phyloP scores from a whole-genome alignment of 2,113 vertebrate species.

The Corynorhinus townsendii region DNA sequence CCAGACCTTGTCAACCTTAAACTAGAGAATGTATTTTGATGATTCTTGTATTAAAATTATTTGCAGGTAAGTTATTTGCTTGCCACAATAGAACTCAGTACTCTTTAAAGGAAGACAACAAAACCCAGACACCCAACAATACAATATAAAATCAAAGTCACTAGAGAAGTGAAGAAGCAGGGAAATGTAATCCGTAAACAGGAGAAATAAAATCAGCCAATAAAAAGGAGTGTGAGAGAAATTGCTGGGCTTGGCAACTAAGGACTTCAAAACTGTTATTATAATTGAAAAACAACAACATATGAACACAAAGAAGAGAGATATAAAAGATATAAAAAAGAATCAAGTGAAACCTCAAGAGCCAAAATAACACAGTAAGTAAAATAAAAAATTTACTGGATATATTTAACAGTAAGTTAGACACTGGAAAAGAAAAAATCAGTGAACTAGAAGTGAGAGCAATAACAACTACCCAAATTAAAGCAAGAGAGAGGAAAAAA shows the following conservation, averaged over 20 bases:
- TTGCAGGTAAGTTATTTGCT: neutral
- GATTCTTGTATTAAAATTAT: neutral
- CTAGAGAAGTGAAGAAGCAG: neutral
- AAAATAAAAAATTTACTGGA: neutral
- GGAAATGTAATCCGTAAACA: neutral
- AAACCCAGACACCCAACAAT: neutral
- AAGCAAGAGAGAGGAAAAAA: neutral
- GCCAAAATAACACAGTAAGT: neutral
- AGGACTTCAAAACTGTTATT: neutral
- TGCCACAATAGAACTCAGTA: neutral
- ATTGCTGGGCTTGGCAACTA: neutral
- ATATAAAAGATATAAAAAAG: neutral
- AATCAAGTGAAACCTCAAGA: neutral
- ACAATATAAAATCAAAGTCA: neutral
- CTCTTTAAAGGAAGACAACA: neutral
- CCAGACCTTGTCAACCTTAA: neutral
- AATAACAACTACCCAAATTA: neutral
- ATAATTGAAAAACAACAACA: neutral
- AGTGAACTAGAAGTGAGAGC: neutral
- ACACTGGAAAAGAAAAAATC: neutral
- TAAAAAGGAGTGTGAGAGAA: neutral
- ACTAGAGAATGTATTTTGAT: neutral
- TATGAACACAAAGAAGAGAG: neutral
- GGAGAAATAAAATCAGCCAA: neutral
- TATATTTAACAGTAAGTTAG: neutral